These are phyloP conservation scores for Perca schrenkii DNA, from an alignment of 2,113 vertebrate species.

Conservation along the genomic window DNA sequence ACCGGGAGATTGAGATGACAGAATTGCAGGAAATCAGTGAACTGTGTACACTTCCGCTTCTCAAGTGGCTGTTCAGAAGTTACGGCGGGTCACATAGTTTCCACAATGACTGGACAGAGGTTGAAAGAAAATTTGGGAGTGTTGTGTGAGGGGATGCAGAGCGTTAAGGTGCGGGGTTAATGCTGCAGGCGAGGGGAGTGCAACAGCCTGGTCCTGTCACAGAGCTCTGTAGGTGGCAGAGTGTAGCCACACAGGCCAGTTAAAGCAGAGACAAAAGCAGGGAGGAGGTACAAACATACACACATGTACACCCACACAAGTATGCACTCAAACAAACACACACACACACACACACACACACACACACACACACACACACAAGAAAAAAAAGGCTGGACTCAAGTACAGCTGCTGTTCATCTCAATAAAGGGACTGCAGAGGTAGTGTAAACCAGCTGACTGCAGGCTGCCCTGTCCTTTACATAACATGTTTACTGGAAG, in stretches of 20 bases:
- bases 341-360: slow-evolving; percentile 45
- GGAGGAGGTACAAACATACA: slow-evolving; percentile 39
- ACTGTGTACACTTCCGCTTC: slow-evolving; percentile 46
- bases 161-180: slow-evolving; percentile 66
- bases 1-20: slow-evolving; percentile 58
- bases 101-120: slow-evolving; percentile 47
- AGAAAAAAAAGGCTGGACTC: slow-evolving; percentile 65
- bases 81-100: slow-evolving; percentile 63
- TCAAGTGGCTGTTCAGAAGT: slow-evolving; percentile 52
- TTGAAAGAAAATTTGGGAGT: slow-evolving; percentile 38
- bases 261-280: slow-evolving; percentile 63
- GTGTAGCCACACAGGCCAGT: slow-evolving; percentile 64
- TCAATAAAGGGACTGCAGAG: slow-evolving; percentile 76
- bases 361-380: slow-evolving; percentile 50
- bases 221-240: slow-evolving; percentile 73
- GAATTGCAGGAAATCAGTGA: slow-evolving; percentile 62
- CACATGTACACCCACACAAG: slow-evolving; percentile 37
- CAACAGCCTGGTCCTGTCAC: slow-evolving; percentile 66
- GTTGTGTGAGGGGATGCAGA: slow-evolving; percentile 34
- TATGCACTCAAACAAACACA: slow-evolving; percentile 25
- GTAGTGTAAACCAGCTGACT: slow-evolving; percentile 76
- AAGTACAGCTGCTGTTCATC: slow-evolving; percentile 85
- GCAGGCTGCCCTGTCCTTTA: slow-evolving; percentile 60
- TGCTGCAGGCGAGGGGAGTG: slow-evolving; percentile 44
- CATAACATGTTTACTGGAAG: slow-evolving; percentile 74